Evolutionary conservation across 2,113 vertebrate genomes (phyloP).

Genomic region (Erythrolamprus reginae): DNA sequence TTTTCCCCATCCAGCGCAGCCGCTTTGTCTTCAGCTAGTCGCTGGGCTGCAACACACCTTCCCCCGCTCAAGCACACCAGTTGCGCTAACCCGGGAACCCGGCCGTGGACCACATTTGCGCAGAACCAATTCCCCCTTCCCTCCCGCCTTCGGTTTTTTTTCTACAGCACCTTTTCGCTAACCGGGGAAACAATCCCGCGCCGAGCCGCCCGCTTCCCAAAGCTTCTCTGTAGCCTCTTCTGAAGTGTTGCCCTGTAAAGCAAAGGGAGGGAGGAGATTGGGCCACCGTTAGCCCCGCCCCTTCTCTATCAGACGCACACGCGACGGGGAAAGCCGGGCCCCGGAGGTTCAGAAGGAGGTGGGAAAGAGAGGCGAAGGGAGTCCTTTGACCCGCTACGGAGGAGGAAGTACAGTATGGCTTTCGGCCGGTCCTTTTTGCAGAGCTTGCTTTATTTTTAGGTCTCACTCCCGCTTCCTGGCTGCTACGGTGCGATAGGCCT

Average conservation of each 20-base stretch:
- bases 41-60: neutral
- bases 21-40: neutral
- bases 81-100: neutral
- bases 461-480: no score
- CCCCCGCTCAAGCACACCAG: neutral
- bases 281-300: neutral
- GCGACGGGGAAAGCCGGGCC: neutral
- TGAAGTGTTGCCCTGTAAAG: neutral
- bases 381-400: no score
- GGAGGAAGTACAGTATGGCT: neutral
- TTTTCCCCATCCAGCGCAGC: neutral
- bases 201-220: neutral
- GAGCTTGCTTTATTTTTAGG: neutral
- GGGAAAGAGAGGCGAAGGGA: neutral
- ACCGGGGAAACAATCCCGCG: neutral
- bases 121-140: neutral
- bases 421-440: neutral
- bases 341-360: neutral
- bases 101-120: neutral
- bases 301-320: neutral
- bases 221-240: neutral
- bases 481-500: no score
- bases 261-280: neutral
- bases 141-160: neutral
- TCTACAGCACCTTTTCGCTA: neutral